Conservation (phyloP, 2,797 vertebrate genomes). For the Sebastes itinus region DNA sequence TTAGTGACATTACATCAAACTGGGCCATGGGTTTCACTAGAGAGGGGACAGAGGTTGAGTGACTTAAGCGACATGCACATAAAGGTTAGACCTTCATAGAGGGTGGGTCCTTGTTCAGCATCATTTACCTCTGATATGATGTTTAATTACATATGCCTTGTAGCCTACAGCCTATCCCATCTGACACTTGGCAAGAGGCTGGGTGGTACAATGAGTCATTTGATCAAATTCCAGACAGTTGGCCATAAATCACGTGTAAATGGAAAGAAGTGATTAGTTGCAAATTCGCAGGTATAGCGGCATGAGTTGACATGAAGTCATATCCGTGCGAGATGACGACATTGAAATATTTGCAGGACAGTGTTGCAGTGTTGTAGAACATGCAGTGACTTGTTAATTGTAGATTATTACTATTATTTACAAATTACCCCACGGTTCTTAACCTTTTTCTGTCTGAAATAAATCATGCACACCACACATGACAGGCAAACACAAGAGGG, state of each 20-base stretch:
- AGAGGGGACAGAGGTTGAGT: neutral
- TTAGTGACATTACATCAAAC: conserved; percentile 38
- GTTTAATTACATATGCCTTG: neutral
- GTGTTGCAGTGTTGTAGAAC: too few species aligned
- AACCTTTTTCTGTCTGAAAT: too few species aligned
- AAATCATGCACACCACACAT: too few species aligned
- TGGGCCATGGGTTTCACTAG: neutral
- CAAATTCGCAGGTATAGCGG: neutral
- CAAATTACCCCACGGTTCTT: too few species aligned
- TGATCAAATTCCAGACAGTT: neutral
- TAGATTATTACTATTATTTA: too few species aligned
- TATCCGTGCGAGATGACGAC: neutral
- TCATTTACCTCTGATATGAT: neutral
- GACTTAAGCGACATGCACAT: neutral
- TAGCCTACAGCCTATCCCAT: neutral
- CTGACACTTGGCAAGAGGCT: neutral
- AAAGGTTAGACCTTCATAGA: neutral
- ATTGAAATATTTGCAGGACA: too few species aligned
- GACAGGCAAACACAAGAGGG: too few species aligned
- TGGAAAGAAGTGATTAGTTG: neutral
- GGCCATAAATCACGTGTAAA: neutral
- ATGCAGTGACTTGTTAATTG: too few species aligned
- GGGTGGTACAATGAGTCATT: neutral
- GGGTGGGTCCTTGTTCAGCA: neutral
- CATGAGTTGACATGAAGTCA: neutral